Conservation (phyloP, 2,888 invertebrate species). For the Proisotoma minuta region DNA sequence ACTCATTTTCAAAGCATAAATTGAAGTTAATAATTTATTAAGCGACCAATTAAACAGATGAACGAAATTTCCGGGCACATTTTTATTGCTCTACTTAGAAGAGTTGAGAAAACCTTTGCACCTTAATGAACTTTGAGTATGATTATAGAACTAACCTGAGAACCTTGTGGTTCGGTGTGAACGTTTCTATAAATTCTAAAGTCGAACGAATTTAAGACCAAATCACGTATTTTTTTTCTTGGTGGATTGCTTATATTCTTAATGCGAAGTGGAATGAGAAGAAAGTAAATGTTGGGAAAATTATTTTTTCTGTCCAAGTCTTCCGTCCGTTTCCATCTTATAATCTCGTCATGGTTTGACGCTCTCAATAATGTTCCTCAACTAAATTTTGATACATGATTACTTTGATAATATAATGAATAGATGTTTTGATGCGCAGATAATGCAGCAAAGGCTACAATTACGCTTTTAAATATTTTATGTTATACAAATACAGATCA, state of each 20-base stretch:
- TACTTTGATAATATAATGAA: constrained; percentile 18
- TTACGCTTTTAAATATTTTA: constrained; percentile 1
- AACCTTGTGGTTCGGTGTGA: constrained; percentile 1
- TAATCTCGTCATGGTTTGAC: constrained; percentile 22
- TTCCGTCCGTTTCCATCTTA: not conserved
- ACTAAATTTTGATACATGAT: constrained; percentile 11
- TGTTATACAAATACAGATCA: constrained; percentile 11
- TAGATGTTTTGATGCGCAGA: constrained; percentile 8
- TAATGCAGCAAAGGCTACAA: constrained; percentile 11
- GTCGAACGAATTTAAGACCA: not conserved
- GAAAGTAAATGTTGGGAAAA: constrained; percentile 18
- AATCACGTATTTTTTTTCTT: not conserved
- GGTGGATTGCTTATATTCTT: not conserved
- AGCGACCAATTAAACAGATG: too few species aligned
- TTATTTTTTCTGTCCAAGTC: constrained; percentile 16
- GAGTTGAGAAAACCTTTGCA: not conserved
- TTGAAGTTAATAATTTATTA: too few species aligned
- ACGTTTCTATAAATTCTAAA: not conserved
- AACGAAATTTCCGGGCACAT: too few species aligned
- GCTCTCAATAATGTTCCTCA: constrained; percentile 15
- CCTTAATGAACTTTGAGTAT: not conserved
- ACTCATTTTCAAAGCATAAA: too few species aligned
- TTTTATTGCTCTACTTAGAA: too few species aligned
- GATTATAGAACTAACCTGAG: not conserved
- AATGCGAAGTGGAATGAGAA: not conserved